Base-by-base conservation (phyloP, 1,140 invertebrate genomes). In the Ruditapes philippinarum region DNA sequence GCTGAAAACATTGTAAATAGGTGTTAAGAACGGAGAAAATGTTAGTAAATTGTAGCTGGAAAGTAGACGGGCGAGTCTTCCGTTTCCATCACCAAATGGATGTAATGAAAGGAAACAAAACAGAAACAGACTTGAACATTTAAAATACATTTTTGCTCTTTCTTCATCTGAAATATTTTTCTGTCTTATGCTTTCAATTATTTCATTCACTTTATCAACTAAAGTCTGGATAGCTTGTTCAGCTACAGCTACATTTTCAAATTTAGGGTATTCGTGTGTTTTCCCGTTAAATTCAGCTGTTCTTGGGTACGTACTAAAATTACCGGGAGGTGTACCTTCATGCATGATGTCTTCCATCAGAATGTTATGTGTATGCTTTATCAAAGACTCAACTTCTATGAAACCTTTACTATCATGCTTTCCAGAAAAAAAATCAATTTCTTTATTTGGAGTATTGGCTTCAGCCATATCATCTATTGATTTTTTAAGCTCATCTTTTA, bases 31-130 rank as follows among this genome's bases (percentile, higher is more conserved):
- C 31, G 60, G 81, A n/a, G 81, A 83, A 28, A 83, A 83, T 25
- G 38, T 45, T 0, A 42, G 22, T 19, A 83, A 28, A 33, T 17
- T 45, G 81, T 70, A 83, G 28, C 81, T 83, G 1, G 38, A 17
- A 31, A 83, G 25, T 17, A 83, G 31, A 33, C 81, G 38, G 12
- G 81, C 81, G 28, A 83, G 38, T 25, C 81, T 28, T 2, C 81
- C 81, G 38, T 83, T 83, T 38, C 81, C 81, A 83, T 83, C 81
- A 31, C 14, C 25, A 70, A 83, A 83, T 14, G 81, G 81, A 49
- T 83, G 81, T 12, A 83, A 22, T 0, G 9, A 17, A 17, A 83
- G 38, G 28, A 83, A 83, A 1, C 22, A 31, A 83, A 31, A 70
- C 17, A 83, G 62, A 36, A 83, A 83, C 0, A 28, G 7, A 38